These are phyloP conservation scores for Polypterus senegalus DNA, from an alignment of 2,113 vertebrate genomes.

Conservation along the genomic window DNA sequence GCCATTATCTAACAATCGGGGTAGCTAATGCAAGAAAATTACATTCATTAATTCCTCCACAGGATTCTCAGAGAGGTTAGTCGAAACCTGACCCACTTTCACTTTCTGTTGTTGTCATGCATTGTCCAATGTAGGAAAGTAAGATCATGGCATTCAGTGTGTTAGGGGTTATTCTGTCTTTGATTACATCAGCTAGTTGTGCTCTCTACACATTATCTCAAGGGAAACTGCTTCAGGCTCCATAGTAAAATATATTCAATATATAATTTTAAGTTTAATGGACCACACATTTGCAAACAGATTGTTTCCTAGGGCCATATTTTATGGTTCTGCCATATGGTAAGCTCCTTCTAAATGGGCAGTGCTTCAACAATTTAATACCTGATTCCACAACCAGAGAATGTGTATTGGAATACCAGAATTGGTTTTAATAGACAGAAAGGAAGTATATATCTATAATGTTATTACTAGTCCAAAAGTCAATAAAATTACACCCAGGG, in stretches of 20 bases:
- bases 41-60: slow-evolving; percentile 71
- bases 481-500: no score
- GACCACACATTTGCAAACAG: slow-evolving; percentile 7
- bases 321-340: slow-evolving; percentile 5
- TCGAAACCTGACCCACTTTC: slow-evolving; percentile 74
- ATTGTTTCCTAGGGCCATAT: slow-evolving; percentile 5
- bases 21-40: slow-evolving; percentile 61
- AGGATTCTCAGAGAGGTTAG: slow-evolving; percentile 54
- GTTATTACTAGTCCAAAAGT: no score
- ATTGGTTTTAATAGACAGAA: no score
- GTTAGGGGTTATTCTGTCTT: slow-evolving; percentile 12
- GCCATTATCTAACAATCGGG: slow-evolving; percentile 75
- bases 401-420: background rate
- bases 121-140: slow-evolving; percentile 54
- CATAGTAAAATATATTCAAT: slow-evolving; percentile 5
- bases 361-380: background rate
- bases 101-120: slow-evolving; percentile 48
- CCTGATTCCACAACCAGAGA: background rate
- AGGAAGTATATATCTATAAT: no score
- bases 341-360: background rate
- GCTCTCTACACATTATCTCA: background rate
- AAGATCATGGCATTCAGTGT: slow-evolving; percentile 39
- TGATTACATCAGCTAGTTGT: slow-evolving; percentile 4
- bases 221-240: background rate
- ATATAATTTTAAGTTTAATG: slow-evolving; percentile 7